Evolutionary conservation across 2,797 vertebrate species (phyloP).

Genomic region (Falco biarmicus): DNA sequence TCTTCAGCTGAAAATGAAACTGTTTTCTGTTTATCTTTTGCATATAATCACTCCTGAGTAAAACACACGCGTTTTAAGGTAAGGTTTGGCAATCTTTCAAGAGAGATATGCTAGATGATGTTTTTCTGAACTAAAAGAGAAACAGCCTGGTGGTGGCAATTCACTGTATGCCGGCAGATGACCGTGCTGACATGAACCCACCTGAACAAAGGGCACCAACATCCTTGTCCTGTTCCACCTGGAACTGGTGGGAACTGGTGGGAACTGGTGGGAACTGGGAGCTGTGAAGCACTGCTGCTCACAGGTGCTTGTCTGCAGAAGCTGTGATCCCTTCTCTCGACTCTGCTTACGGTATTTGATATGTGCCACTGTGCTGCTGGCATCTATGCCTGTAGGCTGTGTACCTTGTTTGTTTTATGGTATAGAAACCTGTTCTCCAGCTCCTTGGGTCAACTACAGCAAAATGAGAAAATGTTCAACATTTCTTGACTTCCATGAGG

Average conservation of each 20-base stretch:
- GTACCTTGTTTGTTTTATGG: background rate
- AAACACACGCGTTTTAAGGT: background rate
- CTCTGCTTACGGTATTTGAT: background rate
- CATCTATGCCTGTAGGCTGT: background rate
- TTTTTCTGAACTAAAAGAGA: background rate
- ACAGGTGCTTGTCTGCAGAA: background rate
- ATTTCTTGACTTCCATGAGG: background rate
- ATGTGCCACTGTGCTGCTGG: background rate
- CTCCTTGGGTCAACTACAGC: background rate
- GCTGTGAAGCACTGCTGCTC: background rate
- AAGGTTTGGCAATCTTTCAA: background rate
- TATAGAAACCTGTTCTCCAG: background rate
- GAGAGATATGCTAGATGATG: background rate
- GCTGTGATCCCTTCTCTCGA: background rate
- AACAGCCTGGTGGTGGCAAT: background rate
- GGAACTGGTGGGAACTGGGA: background rate
- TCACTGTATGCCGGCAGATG: background rate
- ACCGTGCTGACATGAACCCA: background rate
- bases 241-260: background rate
- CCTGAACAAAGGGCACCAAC: background rate
- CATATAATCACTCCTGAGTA: background rate
- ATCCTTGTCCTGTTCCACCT: background rate
- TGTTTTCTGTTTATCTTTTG: slow-evolving; percentile 31
- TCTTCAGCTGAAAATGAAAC: slow-evolving; percentile 5
- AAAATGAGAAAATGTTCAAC: background rate